Base-by-base conservation (phyloP, 2,797 vertebrate species). In the Harpagifer antarcticus region DNA sequence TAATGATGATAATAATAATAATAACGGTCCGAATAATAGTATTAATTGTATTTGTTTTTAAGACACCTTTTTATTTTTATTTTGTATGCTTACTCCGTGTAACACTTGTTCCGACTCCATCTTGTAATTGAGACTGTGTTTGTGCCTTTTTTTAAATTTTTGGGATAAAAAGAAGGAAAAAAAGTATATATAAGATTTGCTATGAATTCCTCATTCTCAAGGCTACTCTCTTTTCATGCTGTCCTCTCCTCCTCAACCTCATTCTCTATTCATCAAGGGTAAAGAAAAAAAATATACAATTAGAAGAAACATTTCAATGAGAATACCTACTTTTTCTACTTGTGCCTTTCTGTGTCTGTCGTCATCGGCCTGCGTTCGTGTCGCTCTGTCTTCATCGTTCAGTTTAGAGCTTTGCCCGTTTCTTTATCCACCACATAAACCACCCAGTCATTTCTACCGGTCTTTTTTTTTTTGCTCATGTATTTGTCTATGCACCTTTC, bases 341-440 rank as follows among this genome's bases (percentile, higher is more conserved):
- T 60, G 93, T 94, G 93, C 94, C 94, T 95, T 94, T 93, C 84
- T 84, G 78, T 92, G 86, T 89, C 59, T 88, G 81, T 89, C 72
- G 74, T 89, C 76, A 70, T 16, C 23, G 50, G 69, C 88, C 33
- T 37, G 33, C 33, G 33, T 37, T 37, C 33, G 33, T 37, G 33
- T 37, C 33, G 33, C 33, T 37, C 33, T 37, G 79, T 78, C 58
- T 54, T n/a, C 79, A 69, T 66, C 65, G 20, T 72, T 82, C 74
- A 59, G 63, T 85, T 81, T 60, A 59, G 76, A 78, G 81, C 70
- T 37, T 81, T 82, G 54, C 60, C 65, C 66, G 4, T 65, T 85
- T 59, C 13, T 68, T 73, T 68, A 43, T 2, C 62, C 57, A 1
- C 58, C 61, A 37, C 45, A 19, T 42, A 17, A 47, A 47, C 27